These are phyloP conservation scores for Chaenodraco wilsoni DNA, from an alignment of 2,797 vertebrate species.

Conservation along the genomic window DNA sequence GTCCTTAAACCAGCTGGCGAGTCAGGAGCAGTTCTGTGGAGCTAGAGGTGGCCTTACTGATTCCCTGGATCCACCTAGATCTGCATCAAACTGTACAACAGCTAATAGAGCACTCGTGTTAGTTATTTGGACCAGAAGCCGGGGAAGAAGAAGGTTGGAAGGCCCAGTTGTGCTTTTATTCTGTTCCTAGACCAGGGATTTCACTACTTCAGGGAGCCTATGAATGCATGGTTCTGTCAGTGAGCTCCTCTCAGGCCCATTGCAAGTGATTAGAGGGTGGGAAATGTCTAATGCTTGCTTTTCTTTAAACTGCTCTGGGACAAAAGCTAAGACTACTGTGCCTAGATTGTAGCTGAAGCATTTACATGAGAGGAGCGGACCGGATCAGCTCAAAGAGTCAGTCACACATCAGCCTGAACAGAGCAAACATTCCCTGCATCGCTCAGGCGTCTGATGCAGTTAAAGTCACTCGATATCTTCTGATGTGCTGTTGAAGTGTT, in stretches of 20 bases:
- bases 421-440: not conserved
- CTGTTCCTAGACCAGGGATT: slow-evolving; percentile 29
- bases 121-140: slow-evolving; percentile 12
- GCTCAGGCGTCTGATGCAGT: slow-evolving; percentile 17
- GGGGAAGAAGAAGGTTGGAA: not conserved
- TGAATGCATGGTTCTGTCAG: slow-evolving; percentile 65
- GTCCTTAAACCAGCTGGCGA: slow-evolving; percentile 35
- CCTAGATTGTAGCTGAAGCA: slow-evolving; percentile 30
- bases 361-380: slow-evolving; percentile 7
- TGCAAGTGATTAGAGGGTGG: slow-evolving; percentile 18
- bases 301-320: slow-evolving; percentile 4
- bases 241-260: slow-evolving; percentile 29
- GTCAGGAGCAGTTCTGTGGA: slow-evolving; percentile 15
- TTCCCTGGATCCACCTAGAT: slow-evolving; percentile 21
- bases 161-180: slow-evolving; percentile 11
- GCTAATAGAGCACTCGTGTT: not conserved
- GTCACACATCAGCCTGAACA: not conserved
- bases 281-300: slow-evolving; percentile 16
- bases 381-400: slow-evolving; percentile 14
- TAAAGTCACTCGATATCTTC: slow-evolving; percentile 8
- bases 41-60: slow-evolving; percentile 48
- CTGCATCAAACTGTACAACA: slow-evolving; percentile 14
- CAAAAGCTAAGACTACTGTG: slow-evolving; percentile 30
- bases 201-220: slow-evolving; percentile 29
- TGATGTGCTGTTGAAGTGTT: slow-evolving; percentile 2